Conservation (phyloP, 1,140 invertebrate genomes). For the Meloidogyne floridensis region DNA sequence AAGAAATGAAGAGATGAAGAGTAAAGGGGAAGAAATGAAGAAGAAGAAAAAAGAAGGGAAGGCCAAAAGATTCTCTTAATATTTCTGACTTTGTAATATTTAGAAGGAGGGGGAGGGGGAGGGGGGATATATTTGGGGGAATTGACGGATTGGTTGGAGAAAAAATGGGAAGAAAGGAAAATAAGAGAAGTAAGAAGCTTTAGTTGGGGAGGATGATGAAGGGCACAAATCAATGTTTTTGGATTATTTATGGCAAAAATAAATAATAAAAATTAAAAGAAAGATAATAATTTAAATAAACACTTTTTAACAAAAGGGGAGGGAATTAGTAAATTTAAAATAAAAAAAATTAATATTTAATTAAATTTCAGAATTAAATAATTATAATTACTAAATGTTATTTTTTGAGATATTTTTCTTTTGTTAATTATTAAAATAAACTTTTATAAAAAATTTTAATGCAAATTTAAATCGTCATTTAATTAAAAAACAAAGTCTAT, state of each 20-base stretch:
- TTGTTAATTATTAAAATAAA: too few species aligned
- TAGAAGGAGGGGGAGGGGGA: background rate
- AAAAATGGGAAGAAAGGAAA: background rate
- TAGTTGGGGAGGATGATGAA: background rate
- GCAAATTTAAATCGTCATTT: too few species aligned
- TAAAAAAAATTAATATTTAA: background rate
- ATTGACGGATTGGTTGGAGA: background rate
- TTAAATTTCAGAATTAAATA: background rate
- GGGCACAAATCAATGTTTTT: conserved; percentile 5
- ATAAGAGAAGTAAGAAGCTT: background rate
- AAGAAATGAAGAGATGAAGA: background rate
- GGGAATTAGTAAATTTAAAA: background rate
- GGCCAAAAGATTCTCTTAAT: background rate
- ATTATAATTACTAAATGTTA: background rate
- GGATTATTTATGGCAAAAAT: background rate
- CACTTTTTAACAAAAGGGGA: background rate
- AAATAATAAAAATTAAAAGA: background rate
- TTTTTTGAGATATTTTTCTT: background rate
- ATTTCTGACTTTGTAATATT: background rate
- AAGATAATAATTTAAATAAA: background rate
- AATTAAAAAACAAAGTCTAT: too few species aligned
- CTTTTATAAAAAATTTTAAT: too few species aligned
- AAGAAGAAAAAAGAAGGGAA: background rate
- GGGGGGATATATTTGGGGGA: background rate
- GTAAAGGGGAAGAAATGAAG: background rate